Percentiles rank a stretch among this genome's conserved stretches.
phyloP scores from a whole-genome alignment of 2,797 vertebrate species.

The Hyperoplus immaculatus region DNA sequence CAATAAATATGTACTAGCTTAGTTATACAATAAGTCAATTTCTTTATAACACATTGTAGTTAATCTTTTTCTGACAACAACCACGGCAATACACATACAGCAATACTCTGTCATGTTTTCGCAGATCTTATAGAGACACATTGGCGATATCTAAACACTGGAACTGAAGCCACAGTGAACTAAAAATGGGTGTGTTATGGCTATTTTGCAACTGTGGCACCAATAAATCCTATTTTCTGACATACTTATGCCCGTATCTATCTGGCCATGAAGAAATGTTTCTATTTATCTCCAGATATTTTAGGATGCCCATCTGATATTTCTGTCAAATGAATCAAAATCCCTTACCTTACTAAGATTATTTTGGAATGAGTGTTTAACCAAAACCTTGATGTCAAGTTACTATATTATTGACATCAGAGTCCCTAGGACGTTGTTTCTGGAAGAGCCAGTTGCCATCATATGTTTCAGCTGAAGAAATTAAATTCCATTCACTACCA shows the following conservation, averaged over 20 bases:
- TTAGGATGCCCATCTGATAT: slow-evolving; percentile 8
- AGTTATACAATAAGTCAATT: slow-evolving; percentile 61
- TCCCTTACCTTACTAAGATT: background rate
- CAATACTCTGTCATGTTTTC: slow-evolving; percentile 68
- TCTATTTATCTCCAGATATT: slow-evolving; percentile 15
- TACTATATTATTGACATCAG: background rate
- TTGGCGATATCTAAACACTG: slow-evolving; percentile 67
- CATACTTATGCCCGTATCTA: slow-evolving; percentile 2
- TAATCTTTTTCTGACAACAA: slow-evolving; percentile 74
- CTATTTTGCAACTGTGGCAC: slow-evolving; percentile 47
- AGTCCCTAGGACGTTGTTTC: slow-evolving; percentile 3
- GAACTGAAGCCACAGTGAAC: slow-evolving; percentile 64
- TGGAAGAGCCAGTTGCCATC: background rate
- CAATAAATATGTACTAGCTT: slow-evolving; percentile 73
- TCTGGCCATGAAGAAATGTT: slow-evolving; percentile 9
- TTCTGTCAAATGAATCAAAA: background rate
- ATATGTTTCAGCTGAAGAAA: slow-evolving; percentile 3
- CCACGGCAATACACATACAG: slow-evolving; percentile 74
- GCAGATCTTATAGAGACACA: slow-evolving; percentile 63
- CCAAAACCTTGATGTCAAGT: too few relatives aligned
- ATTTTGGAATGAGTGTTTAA: background rate
- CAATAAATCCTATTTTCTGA: slow-evolving; percentile 18
- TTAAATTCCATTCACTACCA: background rate
- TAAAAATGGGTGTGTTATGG: slow-evolving; percentile 42
- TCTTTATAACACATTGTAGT: slow-evolving; percentile 63